phyloP scores from a whole-genome alignment of 2,113 vertebrate species.

The Mionectes macconnelli region DNA sequence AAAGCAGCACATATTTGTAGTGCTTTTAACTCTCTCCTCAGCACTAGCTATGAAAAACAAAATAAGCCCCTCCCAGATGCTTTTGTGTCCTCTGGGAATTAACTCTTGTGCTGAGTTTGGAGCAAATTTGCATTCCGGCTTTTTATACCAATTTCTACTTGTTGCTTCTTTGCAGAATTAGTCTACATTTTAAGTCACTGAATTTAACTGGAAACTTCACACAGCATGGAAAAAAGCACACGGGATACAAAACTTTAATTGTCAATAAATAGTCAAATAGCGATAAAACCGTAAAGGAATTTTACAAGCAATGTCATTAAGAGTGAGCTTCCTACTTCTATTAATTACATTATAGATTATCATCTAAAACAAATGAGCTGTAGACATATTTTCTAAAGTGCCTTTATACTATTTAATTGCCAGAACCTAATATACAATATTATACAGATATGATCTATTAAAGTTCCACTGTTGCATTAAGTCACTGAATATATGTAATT shows the following conservation, averaged over 20 bases:
- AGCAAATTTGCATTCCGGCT: not conserved
- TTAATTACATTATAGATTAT: constrained; percentile 89
- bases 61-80: not conserved
- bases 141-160: not conserved
- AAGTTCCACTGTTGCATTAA: constrained; percentile 87
- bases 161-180: not conserved
- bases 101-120: not conserved
- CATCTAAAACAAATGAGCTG: constrained; percentile 89
- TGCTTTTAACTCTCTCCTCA: not conserved
- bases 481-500: constrained; percentile 83
- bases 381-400: constrained; percentile 77
- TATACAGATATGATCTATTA: constrained; percentile 91
- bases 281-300: constrained; percentile 71
- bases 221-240: not conserved
- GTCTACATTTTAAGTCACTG: not conserved
- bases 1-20: not conserved
- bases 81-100: not conserved
- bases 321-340: constrained; percentile 75
- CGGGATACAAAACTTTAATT: constrained; percentile 25
- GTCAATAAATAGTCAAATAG: constrained; percentile 75
- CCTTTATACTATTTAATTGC: constrained; percentile 87
- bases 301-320: constrained; percentile 71
- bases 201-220: constrained; percentile 30
- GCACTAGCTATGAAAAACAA: not conserved
- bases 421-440: constrained; percentile 85